Base-by-base conservation (phyloP, 2,113 vertebrate genomes). In the Turnix velox region DNA sequence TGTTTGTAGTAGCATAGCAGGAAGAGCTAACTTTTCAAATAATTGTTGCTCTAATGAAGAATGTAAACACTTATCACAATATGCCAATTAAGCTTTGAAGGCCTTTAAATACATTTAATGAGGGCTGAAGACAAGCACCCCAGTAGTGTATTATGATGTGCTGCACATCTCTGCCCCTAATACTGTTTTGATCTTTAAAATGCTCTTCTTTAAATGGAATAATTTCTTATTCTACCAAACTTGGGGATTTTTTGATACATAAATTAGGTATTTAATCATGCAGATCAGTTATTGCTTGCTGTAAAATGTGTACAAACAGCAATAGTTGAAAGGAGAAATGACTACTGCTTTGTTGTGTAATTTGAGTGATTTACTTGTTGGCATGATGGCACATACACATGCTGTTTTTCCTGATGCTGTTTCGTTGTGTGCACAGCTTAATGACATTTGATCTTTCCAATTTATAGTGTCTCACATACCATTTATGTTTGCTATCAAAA, bases 401-500 rank as follows among this genome's bases (percentile, higher is more conserved):
- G 54, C 51, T 82, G 40, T 51, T 79, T 58, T 79, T 84, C 54
- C 52, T 85, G 40, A n/a, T 86, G 62, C 58, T 91, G 52, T 55
- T 12, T 30, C 12, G 0, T 78, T 59, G 80, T 94, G 62, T 68
- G 57, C 72, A 83, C 46, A 65, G 43, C 39, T 84, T 84, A 83
- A 73, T 84, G 94, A 57, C 58, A 39, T 94, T 93, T 92, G 89
- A 88, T 95, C 68, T 76, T 63, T 61, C 76, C 94, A 77, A 25
- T 91, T 93, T 95, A 93, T 95, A 55, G 49, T 39, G 45, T 93
- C 61, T 84, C 92, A 74, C 76, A 72, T 79, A 66, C 69, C 4
- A 4, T 87, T 89, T 87, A 76, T 58, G 68, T 92, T 95, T 96
- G 73, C 87, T 91, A 90, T 77, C 87, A 87, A 83, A 92, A 93